Conservation (phyloP, 1,140 invertebrate species). For the Glossosoma conforme region DNA sequence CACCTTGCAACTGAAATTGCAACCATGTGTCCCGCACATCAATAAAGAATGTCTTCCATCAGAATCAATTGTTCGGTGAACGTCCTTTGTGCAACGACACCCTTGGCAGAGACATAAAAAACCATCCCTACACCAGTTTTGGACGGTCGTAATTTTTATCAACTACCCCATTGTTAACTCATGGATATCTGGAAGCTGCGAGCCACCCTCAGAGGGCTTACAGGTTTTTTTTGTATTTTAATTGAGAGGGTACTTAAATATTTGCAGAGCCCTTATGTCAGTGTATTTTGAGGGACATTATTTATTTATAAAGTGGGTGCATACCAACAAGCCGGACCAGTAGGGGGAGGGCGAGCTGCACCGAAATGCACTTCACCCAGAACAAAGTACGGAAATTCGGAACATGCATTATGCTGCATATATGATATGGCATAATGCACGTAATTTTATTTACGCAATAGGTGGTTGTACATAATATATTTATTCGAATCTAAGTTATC, state of each 20-base stretch:
- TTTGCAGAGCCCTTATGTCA: conserved; percentile 32
- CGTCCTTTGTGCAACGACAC: conserved; percentile 29
- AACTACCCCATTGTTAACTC: conserved; percentile 31
- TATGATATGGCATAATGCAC: no score
- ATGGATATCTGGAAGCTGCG: conserved; percentile 8
- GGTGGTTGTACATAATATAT: no score
- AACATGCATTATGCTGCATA: no score
- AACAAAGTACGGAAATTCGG: background rate
- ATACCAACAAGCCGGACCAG: conserved; percentile 26
- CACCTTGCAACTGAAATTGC: conserved; percentile 17
- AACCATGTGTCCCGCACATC: conserved; percentile 24
- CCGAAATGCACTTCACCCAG: background rate
- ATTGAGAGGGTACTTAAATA: conserved; percentile 34
- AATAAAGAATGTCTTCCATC: conserved; percentile 22
- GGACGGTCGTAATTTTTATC: conserved; percentile 32
- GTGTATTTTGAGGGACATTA: conserved; percentile 33
- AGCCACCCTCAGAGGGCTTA: conserved; percentile 7
- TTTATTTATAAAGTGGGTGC: conserved; percentile 33
- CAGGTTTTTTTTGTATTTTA: conserved; percentile 33
- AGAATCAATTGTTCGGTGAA: conserved; percentile 31
- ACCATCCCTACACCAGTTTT: conserved; percentile 25
- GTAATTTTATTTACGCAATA: no score
- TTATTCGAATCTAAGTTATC: no score
- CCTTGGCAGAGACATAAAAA: conserved; percentile 26
- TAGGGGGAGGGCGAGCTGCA: conserved; percentile 16